Evolutionary conservation across 2,113 vertebrate species (phyloP).

Genomic region (Dicrurus megarhynchus): DNA sequence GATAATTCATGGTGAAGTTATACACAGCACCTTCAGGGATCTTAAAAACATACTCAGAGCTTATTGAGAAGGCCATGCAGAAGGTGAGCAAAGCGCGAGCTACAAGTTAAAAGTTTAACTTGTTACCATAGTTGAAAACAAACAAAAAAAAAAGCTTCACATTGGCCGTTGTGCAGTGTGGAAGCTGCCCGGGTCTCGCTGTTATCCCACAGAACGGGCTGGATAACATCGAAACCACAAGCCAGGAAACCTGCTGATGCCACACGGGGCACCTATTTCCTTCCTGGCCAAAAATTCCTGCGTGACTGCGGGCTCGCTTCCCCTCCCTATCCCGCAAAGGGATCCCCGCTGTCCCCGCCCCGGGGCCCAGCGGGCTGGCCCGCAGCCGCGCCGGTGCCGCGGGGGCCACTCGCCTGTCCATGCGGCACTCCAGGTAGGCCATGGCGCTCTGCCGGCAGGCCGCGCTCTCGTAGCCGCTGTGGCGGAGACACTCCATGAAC

Average conservation of each 20-base stretch:
- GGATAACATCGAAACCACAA: rapidly evolving
- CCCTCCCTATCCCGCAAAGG: rapidly evolving
- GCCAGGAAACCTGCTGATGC: rapidly evolving
- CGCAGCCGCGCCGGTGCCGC: neutral
- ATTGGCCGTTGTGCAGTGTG: rapidly evolving
- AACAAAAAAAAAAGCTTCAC: neutral
- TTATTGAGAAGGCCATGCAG: neutral
- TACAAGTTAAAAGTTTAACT: neutral
- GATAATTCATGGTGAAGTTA: neutral
- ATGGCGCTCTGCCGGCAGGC: constrained; percentile 84
- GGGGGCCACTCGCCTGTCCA: constrained; percentile 76
- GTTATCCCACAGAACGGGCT: rapidly evolving
- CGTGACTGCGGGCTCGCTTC: rapidly evolving
- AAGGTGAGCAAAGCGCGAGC: rapidly evolving
- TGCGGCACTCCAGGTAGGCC: constrained; percentile 90
- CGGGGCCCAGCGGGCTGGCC: no score
- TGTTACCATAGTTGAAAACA: rapidly evolving
- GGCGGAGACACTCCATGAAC: constrained; percentile 88
- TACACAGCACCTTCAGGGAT: neutral
- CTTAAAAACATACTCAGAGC: neutral
- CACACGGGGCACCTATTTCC: rapidly evolving
- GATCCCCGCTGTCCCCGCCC: neutral
- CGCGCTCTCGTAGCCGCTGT: constrained; percentile 80
- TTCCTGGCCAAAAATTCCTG: rapidly evolving
- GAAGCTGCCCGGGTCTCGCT: neutral